Evolutionary conservation across 2,888 invertebrate genomes (phyloP).

Genomic region (Ryuthela nishihirai): DNA sequence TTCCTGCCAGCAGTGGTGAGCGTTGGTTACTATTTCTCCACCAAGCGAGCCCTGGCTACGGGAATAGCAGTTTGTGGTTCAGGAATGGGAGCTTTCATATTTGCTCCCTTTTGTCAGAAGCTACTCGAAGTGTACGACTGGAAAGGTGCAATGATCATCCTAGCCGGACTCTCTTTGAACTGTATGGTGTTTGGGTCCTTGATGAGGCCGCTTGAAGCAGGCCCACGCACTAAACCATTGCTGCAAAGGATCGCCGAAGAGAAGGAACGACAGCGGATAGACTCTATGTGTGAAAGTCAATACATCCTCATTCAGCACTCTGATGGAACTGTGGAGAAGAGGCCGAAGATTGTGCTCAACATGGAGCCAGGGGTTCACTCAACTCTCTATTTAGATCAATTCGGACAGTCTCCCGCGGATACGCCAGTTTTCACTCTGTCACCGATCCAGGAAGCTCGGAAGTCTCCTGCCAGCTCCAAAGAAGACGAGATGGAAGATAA

Average conservation of each 20-base stretch:
- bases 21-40: constrained; percentile 96
- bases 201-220: constrained; percentile 52
- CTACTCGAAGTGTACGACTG: constrained; percentile 76
- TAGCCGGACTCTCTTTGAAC: constrained; percentile 39
- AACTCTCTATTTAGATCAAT: constrained; percentile 78
- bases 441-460: constrained; percentile 74
- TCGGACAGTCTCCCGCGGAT: constrained; percentile 59
- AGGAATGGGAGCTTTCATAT: constrained; percentile 90
- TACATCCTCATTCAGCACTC: constrained; percentile 83
- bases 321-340: constrained; percentile 84
- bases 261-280: constrained; percentile 58
- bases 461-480: constrained; percentile 53
- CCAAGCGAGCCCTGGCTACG: constrained; percentile 87
- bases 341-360: constrained; percentile 84
- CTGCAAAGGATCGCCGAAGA: constrained; percentile 91
- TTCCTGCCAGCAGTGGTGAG: constrained; percentile 95
- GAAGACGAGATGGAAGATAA: constrained; percentile 48
- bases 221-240: constrained; percentile 61
- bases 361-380: constrained; percentile 92
- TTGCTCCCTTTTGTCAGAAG: constrained; percentile 82
- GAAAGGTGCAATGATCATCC: constrained; percentile 84
- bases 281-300: constrained; percentile 74
- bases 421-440: constrained; percentile 78
- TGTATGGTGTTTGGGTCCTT: constrained; percentile 51
- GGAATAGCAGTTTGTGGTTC: constrained; percentile 84